Evolutionary conservation across 1,140 invertebrate species (phyloP).

Genomic region (Diabrotica undecimpunctata): DNA sequence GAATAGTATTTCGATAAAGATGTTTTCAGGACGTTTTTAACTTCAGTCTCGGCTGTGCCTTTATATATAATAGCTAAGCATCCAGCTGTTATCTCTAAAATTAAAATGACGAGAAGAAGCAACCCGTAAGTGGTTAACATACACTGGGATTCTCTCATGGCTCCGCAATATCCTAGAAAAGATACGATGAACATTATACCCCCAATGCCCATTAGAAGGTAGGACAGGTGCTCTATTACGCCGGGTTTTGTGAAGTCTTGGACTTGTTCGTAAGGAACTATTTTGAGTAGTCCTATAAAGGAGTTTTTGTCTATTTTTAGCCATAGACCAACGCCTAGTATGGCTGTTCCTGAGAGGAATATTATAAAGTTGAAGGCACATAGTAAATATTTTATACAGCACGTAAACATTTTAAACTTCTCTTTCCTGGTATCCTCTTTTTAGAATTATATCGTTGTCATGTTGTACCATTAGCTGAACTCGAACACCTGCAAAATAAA

Average conservation of each 20-base stretch:
- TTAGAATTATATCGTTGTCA: too few species aligned
- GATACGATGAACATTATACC: constrained; percentile 77
- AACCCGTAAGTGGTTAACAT: constrained; percentile 74
- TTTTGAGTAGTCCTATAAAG: constrained; percentile 10
- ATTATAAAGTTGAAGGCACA: constrained; percentile 74
- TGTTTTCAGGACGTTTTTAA: constrained; percentile 55
- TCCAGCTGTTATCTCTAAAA: constrained; percentile 68
- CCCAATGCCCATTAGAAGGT: constrained; percentile 74
- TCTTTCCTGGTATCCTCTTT: neutral
- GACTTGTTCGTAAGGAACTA: constrained; percentile 27
- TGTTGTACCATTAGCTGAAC: too few species aligned
- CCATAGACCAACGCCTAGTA: constrained; percentile 11
- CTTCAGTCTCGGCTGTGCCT: constrained; percentile 55
- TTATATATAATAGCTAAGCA: constrained; percentile 68
- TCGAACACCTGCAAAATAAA: too few species aligned
- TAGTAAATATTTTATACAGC: constrained; percentile 63
- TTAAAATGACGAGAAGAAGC: constrained; percentile 65
- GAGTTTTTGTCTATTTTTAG: constrained; percentile 13
- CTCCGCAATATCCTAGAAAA: constrained; percentile 83
- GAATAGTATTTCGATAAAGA: constrained; percentile 58
- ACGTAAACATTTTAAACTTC: constrained; percentile 3
- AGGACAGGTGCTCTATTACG: constrained; percentile 62
- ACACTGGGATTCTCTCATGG: constrained; percentile 75
- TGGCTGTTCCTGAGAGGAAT: constrained; percentile 44
- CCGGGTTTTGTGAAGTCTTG: constrained; percentile 58